Conservation (phyloP, 2,113 vertebrate species). For the Pollachius pollachius region DNA sequence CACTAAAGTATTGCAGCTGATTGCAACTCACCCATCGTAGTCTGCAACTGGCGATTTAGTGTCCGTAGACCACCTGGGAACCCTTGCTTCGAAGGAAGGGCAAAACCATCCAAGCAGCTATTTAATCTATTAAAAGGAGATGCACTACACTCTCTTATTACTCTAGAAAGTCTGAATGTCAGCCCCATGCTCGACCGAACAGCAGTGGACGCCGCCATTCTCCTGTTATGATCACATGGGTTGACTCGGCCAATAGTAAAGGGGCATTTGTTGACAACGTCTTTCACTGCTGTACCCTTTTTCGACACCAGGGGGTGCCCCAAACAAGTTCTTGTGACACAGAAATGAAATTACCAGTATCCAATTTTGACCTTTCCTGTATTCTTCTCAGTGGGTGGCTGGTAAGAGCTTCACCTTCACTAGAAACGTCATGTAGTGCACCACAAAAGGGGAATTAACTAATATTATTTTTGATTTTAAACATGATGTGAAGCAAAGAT, state of each 20-base stretch:
- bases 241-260: slow-evolving; percentile 43
- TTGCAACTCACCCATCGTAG: slow-evolving; percentile 61
- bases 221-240: slow-evolving; percentile 69
- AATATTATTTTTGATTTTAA: too few relatives aligned
- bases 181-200: slow-evolving; percentile 65
- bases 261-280: not conserved
- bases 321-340: not conserved
- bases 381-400: too few relatives aligned
- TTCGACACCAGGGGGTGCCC: slow-evolving; percentile 43
- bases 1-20: not conserved
- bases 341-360: slow-evolving; percentile 20
- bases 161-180: slow-evolving; percentile 64
- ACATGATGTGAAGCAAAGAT: too few relatives aligned
- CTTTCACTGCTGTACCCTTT: not conserved
- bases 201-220: slow-evolving; percentile 71
- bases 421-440: too few relatives aligned
- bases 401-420: too few relatives aligned
- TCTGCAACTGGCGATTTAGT: slow-evolving; percentile 64
- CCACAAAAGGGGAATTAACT: too few relatives aligned
- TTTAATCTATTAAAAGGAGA: slow-evolving; percentile 57
- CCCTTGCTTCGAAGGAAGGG: slow-evolving; percentile 11
- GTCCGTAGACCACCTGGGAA: slow-evolving; percentile 44
- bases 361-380: too few relatives aligned
- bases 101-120: slow-evolving; percentile 20
- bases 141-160: slow-evolving; percentile 51